Conservation (phyloP, 1,140 invertebrate genomes). For the Diploscapter pachys region DNA sequence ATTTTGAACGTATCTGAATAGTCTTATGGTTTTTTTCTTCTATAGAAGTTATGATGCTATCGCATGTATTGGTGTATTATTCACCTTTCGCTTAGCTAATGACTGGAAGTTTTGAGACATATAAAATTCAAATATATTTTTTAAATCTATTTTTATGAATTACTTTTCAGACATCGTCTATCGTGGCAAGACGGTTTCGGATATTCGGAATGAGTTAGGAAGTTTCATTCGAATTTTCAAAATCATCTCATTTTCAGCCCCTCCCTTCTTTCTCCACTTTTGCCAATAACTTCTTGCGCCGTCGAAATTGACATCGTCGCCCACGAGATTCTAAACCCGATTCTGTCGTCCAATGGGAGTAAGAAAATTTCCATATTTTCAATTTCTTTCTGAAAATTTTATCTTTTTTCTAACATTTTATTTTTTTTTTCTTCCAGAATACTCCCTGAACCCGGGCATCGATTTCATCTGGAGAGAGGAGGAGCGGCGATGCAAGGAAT, state of each 20-base stretch:
- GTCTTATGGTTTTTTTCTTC: too few relatives aligned
- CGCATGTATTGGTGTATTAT: not conserved
- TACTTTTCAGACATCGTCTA: conserved; percentile 19
- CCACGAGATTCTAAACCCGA: conserved; percentile 70
- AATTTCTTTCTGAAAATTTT: not conserved
- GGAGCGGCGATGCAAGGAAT: conserved; percentile 67
- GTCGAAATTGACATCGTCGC: conserved; percentile 73
- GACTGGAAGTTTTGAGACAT: too few relatives aligned
- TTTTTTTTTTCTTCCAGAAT: conserved; percentile 48
- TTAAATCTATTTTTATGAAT: too few relatives aligned
- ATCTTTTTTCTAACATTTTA: too few relatives aligned
- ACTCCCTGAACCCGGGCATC: conserved; percentile 76
- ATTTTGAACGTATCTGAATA: too few relatives aligned
- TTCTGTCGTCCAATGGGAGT: conserved; percentile 56
- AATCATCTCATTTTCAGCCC: conserved; percentile 42
- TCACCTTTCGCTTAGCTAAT: too few relatives aligned
- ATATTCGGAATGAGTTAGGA: conserved; percentile 9
- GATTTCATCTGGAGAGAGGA: conserved; percentile 89
- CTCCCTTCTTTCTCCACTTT: conserved; percentile 65
- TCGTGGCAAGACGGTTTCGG: not conserved
- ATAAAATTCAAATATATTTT: too few relatives aligned
- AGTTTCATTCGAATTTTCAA: conserved; percentile 2
- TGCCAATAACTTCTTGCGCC: conserved; percentile 62
- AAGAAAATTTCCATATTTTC: not conserved
- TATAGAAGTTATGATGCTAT: too few relatives aligned